Percentiles rank a stretch among this genome's conserved stretches.
phyloP scores from a whole-genome alignment of 2,888 invertebrate genomes.

The Macaria liturata region DNA sequence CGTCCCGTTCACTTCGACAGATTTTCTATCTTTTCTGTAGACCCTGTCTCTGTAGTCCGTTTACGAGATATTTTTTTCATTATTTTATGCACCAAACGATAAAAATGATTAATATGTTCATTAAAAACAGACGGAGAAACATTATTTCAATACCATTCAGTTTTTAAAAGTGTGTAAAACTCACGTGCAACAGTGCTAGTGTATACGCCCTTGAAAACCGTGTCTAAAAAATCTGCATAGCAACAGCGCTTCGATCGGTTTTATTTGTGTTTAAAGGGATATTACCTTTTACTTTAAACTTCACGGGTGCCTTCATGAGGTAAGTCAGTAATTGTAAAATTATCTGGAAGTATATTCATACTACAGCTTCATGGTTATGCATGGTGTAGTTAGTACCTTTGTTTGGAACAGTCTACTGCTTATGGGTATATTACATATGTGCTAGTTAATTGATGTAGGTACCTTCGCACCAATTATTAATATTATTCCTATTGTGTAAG shows the following conservation, averaged over 20 bases:
- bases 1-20: too few species aligned
- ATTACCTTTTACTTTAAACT: slow-evolving; percentile 44
- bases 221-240: slow-evolving; percentile 76
- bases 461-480: too few species aligned
- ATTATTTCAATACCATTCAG: too few species aligned
- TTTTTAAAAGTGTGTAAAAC: slow-evolving; percentile 23
- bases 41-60: too few species aligned
- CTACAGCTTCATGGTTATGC: slow-evolving; percentile 9
- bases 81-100: slow-evolving; percentile 4
- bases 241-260: slow-evolving; percentile 70
- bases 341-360: neutral
- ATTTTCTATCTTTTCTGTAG: too few species aligned
- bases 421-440: too few species aligned
- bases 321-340: slow-evolving; percentile 42
- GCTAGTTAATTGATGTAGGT: too few species aligned
- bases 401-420: slow-evolving; percentile 17
- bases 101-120: neutral
- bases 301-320: slow-evolving; percentile 65
- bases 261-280: slow-evolving; percentile 59
- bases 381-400: slow-evolving; percentile 10
- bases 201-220: slow-evolving; percentile 77
- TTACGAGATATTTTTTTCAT: slow-evolving; percentile 1
- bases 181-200: slow-evolving; percentile 47
- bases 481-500: too few species aligned
- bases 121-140: neutral